Evolutionary conservation across 2,797 vertebrate species (phyloP), one percentile per base, ranked within the genome.

Genomic region (Geotrypetes seraphini): DNA sequence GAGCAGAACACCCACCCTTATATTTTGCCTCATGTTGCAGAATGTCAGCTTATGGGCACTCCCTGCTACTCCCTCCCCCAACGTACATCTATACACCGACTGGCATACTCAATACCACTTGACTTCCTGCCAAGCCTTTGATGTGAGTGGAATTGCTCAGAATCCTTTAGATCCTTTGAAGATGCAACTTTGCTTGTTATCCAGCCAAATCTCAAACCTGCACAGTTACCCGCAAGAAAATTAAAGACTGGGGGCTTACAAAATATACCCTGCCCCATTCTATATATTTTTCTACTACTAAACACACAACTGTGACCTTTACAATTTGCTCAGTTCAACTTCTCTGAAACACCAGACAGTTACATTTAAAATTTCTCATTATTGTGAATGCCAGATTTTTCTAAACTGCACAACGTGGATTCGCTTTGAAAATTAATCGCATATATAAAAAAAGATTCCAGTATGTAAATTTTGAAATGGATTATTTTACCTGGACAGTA

Each of bases 111-210:
- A 66, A 73, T 73, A 67, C 78, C 66, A 33, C 56, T 48, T 67
- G 68, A 57, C 47, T 25, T 1, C 9, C 33, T 58, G 79, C 76
- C 81, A 73, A 54, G 34, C 31, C 75, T 90, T 86, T 89, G 81
- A 92, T 84, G 71, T 76, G 7, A 60, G 23, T 49, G 64, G 73
- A 60, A 41, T 14, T 44, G 53, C 43, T 66, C 58, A 25, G 43
- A 64, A 57, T 52, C 33, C 7, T 1, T 78, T 73, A 72, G 71
- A 82, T 79, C 72, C 67, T 66, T 69, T 59, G 57, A 74, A 78
- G 62, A 66, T 34, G 40, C 47, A 59, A 58, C 66, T 57, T 71
- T 45, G 40, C 49, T 57, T 63, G 60, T 65, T 58, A 73, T 40
- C 58, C 63, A 48, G 12, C 47, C 47, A 62, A 62, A 57, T 59